These are phyloP conservation scores for Arion vulgaris DNA, from an alignment of 1,140 invertebrate species.

Conservation along the genomic window DNA sequence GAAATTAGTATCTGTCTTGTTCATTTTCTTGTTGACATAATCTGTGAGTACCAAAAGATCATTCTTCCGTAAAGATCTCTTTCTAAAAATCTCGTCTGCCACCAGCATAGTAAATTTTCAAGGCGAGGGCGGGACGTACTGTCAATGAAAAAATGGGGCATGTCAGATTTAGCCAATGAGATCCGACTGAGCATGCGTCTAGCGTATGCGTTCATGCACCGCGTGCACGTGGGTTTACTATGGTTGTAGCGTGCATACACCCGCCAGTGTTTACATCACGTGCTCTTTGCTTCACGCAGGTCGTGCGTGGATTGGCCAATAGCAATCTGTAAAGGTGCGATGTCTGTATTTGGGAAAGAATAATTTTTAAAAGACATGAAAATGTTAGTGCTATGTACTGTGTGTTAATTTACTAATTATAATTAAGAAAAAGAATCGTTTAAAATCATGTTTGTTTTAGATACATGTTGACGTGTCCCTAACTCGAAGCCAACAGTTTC, in stretches of 20 bases:
- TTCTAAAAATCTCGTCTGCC: neutral
- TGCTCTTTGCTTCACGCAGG: neutral
- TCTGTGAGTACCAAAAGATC: neutral
- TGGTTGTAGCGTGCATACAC: neutral
- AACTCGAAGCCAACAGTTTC: neutral
- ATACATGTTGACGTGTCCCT: too few relatives aligned
- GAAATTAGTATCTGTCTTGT: neutral
- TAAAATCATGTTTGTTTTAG: too few relatives aligned
- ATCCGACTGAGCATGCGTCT: constrained; percentile 11
- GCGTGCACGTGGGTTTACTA: constrained; percentile 28
- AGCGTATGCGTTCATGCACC: neutral
- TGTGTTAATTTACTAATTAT: too few relatives aligned
- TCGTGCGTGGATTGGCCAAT: neutral
- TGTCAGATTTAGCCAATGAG: constrained; percentile 12
- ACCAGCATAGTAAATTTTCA: constrained; percentile 33
- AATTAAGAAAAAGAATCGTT: too few relatives aligned
- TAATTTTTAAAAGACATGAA: too few relatives aligned
- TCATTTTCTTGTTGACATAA: constrained; percentile 6
- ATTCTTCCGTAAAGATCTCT: constrained; percentile 2
- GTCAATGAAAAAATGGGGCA: constrained; percentile 34
- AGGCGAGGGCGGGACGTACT: constrained; percentile 28
- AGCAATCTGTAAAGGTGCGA: neutral
- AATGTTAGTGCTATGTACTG: too few relatives aligned
- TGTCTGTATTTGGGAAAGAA: neutral
- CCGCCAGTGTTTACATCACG: constrained; percentile 40